Evolutionary conservation across 1,140 invertebrate genomes (phyloP), one percentile per base, ranked within the genome.

Genomic region (Ganaspis sp.): DNA sequence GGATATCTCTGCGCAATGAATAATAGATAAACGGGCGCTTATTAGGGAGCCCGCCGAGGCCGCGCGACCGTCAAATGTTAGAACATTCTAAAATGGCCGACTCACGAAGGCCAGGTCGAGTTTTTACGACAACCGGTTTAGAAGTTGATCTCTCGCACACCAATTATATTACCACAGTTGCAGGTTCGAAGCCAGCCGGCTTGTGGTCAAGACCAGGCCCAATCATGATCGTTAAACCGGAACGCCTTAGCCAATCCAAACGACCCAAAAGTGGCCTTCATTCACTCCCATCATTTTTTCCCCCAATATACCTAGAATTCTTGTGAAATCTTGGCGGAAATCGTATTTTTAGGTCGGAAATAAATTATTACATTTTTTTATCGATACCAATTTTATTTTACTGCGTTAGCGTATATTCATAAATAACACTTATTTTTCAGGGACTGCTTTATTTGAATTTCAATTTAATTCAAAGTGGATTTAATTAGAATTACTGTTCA

Each of bases 1-100:
- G 75, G 81, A 78, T 86, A 81, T 83, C 81, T 79, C 70, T 73
- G 75, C 72, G 81, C 83, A 85, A 88, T 87, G 86, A 89, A 89
- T 88, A 87, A 89, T 87, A 87, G 87, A 89, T 88, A 85, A 87
- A 88, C 83, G 83, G 81, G 74, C 69, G 79, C 85, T 88, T 89
- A 87, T 88, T 89, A 87, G 88, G 87, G 84, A 77, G 84, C 45
- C 80, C 81, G 74, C 19, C 85, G 83, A 87, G 82, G 86, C 77
- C 82, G 82, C 83, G 81, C 86, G 85, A 88, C 84, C 87, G 87
- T 89, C 88, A 87, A 89, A 89, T 87, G 86, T 90, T 89, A 82
- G 86, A 89, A 88, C 87, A 80, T 87, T 88, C 87, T 87, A 89
- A 90, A 90, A 90, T 90, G 88, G 88, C 88, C 77, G 88, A 81